Evolutionary conservation across 2,113 vertebrate species (phyloP).

Genomic region (Oncorhynchus masou): DNA sequence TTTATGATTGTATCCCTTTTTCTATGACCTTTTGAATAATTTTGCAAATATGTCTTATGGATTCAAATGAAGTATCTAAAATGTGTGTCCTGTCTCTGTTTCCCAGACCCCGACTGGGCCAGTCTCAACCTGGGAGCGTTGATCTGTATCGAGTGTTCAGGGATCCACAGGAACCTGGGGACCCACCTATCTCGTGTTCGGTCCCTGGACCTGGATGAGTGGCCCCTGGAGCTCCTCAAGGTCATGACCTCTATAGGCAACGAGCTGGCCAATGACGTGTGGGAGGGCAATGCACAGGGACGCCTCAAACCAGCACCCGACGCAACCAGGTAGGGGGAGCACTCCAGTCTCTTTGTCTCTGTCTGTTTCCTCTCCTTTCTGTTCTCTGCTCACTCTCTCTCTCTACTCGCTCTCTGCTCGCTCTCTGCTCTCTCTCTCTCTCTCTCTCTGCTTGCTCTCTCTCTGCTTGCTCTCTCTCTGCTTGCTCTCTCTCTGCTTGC

Average conservation of each 20-base stretch:
- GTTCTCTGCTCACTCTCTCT: background rate
- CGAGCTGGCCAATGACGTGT: conserved; percentile 91
- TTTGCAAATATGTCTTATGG: background rate
- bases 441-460: no score
- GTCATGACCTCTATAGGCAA: conserved; percentile 95
- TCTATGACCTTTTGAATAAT: no score
- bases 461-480: no score
- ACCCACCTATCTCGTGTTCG: conserved; percentile 93
- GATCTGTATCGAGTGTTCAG: conserved; percentile 98
- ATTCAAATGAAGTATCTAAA: background rate
- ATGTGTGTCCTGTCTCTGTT: background rate
- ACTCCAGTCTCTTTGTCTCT: background rate
- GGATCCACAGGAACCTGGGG: conserved; percentile 95
- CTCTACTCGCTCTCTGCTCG: no score
- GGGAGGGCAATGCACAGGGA: conserved; percentile 90
- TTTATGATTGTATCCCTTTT: no score
- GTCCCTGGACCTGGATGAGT: conserved; percentile 95
- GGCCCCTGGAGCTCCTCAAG: conserved; percentile 93
- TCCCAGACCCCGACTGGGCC: conserved; percentile 91
- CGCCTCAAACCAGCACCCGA: conserved; percentile 85
- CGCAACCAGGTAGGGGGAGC: conserved; percentile 83
- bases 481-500: no score
- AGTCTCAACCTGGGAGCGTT: conserved; percentile 95
- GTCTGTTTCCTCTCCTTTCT: background rate
- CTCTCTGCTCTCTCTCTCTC: background rate